These are phyloP conservation scores for Thereva unica DNA, from an alignment of 2,888 invertebrate species.

Conservation along the genomic window DNA sequence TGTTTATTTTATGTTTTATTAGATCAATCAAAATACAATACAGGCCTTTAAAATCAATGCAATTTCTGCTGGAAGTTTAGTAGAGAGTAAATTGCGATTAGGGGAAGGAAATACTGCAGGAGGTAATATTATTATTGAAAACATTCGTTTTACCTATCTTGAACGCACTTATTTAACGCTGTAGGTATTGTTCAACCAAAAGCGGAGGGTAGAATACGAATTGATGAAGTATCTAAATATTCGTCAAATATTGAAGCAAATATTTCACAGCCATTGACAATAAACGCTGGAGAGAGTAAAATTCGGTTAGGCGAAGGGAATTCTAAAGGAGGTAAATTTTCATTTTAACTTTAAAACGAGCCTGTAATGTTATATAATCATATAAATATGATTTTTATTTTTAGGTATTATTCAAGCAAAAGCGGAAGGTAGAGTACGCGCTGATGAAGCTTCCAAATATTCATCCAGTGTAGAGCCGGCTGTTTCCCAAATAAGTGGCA, in stretches of 20 bases:
- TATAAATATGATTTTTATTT: no score
- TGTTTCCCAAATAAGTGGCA: constrained; percentile 3
- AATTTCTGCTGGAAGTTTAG: constrained; percentile 52
- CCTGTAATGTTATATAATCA: no score
- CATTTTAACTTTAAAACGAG: no score
- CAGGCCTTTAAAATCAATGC: constrained; percentile 20
- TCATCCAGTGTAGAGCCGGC: not conserved
- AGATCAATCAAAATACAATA: constrained; percentile 41
- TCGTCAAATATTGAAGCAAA: constrained; percentile 68
- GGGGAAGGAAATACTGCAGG: constrained; percentile 60
- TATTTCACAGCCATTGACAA: constrained; percentile 46
- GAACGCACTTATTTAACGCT: no score
- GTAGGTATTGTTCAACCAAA: constrained; percentile 55
- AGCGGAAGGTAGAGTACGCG: not conserved
- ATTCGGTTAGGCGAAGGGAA: constrained; percentile 62
- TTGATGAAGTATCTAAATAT: constrained; percentile 61
- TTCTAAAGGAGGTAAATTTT: constrained; percentile 42
- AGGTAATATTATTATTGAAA: not conserved
- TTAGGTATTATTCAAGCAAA: not conserved
- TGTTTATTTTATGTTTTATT: constrained; percentile 4
- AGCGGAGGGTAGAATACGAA: constrained; percentile 64
- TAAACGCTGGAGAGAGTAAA: constrained; percentile 60
- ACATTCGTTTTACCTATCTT: no score
- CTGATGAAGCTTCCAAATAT: not conserved
- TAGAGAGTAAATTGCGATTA: constrained; percentile 63